Evolutionary conservation across 37 sponge, comb jelly and placozoan species (phyloP).

Genomic region (Oscarella lobularis): DNA sequence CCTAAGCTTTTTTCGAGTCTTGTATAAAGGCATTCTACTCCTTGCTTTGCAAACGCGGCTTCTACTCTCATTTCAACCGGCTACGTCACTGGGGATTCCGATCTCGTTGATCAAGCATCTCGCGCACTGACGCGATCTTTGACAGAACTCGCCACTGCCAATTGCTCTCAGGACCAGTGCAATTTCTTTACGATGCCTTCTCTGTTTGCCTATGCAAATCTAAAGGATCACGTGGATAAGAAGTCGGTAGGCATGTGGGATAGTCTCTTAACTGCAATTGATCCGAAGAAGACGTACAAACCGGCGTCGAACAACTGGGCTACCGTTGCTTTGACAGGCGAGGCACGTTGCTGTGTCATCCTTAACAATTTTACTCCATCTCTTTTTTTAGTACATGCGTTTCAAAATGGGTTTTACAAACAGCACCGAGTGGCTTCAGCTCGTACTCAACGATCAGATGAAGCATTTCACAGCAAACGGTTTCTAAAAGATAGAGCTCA

Average conservation of each 20-base stretch:
- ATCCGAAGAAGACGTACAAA: not conserved
- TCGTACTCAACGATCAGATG: not conserved
- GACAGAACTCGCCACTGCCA: not conserved
- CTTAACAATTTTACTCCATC: too few species aligned
- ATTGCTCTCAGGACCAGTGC: not conserved
- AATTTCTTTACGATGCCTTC: not conserved
- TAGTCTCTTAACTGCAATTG: not conserved
- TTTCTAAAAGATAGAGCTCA: too few species aligned
- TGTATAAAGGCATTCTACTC: not conserved
- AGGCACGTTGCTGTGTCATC: too few species aligned
- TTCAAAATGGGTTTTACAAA: not conserved
- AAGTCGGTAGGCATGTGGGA: not conserved
- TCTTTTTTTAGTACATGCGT: not conserved
- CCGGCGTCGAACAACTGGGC: not conserved
- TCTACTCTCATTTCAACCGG: not conserved
- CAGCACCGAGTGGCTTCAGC: not conserved
- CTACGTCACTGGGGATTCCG: not conserved
- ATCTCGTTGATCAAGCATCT: not conserved
- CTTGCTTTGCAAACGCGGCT: not conserved
- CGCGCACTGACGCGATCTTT: not conserved
- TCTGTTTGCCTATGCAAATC: not conserved
- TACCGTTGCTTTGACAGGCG: not conserved
- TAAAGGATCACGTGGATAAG: not conserved
- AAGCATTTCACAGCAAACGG: constrained; percentile 3
- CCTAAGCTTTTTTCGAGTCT: too few species aligned